Evolutionary conservation across 2,888 invertebrate genomes (phyloP), one percentile per base, ranked within the genome.

Genomic region (Luperina testacea): DNA sequence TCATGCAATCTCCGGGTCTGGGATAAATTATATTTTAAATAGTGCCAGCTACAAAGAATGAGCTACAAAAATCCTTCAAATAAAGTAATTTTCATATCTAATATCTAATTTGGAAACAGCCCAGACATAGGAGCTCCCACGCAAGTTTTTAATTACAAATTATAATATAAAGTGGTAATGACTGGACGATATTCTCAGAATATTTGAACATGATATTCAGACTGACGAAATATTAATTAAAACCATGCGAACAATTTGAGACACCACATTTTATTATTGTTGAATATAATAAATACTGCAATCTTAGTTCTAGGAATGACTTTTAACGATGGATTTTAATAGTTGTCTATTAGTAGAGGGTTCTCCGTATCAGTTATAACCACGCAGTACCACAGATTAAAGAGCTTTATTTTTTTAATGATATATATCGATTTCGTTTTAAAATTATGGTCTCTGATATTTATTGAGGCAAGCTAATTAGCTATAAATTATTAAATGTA

Each of bases 211-310:
- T 38, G 24, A 67, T 38, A 67, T 79, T 72, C 7, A 53, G 7
- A 61, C 32, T 67, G 15, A 71, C 11, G 42, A 77, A 77, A 67
- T 70, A 59, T 67, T 77, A 71, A 77, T 48, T 82, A 27, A 61
- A 70, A 61, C 51, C 42, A 70, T 65, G 63, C 13, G 9, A 70
- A 27, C 42, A n/a, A 38, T 64, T 64, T 64, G 3, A 24, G 20
- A 27, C 4, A 42, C 20, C 7, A 38, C 32, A 24, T 45, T n/a
- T 27, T 57, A 63, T 20, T 70, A 45, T 3, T 53, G 2, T 15
- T 69, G 15, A 68, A 69, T 59, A 15, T 48, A 69, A 63, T 69
- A 8, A 48, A 57, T 27, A 42, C 42, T 45, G 5, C 9, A 45
- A 32, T 27, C 0, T 20, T n/a, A 48, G 4, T 53, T 78, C 67